Evolutionary conservation across 2,888 invertebrate genomes (phyloP).

Genomic region (Amblyjoppa proteus): DNA sequence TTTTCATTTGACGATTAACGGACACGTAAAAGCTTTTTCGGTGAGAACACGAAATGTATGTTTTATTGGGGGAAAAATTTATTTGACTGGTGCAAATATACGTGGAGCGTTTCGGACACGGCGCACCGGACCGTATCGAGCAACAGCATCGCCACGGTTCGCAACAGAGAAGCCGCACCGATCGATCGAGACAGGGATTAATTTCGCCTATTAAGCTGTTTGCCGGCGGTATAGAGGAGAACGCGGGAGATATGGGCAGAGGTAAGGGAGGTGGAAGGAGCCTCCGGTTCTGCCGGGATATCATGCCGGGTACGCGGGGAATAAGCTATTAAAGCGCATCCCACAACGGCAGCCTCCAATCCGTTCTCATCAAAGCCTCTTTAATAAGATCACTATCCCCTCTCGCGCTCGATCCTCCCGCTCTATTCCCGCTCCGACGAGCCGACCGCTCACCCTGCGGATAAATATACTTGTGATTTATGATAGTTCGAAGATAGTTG

Average conservation of each 20-base stretch:
- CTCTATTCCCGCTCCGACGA: background rate
- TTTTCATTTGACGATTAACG: background rate
- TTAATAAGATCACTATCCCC: conserved; percentile 56
- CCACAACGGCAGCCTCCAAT: conserved; percentile 58
- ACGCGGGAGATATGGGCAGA: conserved; percentile 8
- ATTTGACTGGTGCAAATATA: background rate
- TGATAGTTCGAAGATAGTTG: conserved; percentile 57
- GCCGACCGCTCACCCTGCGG: conserved; percentile 38
- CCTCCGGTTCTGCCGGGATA: conserved; percentile 33
- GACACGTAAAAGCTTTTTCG: conserved; percentile 7
- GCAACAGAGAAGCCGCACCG: conserved; percentile 38
- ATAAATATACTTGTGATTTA: conserved; percentile 60
- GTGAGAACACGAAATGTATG: background rate
- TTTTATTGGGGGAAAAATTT: background rate
- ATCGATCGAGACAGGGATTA: conserved; percentile 66
- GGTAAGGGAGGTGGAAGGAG: conserved; percentile 22
- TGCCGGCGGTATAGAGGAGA: conserved; percentile 30
- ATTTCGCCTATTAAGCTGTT: conserved; percentile 66
- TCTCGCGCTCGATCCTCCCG: background rate
- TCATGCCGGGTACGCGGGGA: conserved; percentile 41
- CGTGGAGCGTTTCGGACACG: background rate
- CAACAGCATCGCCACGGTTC: conserved; percentile 1
- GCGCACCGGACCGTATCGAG: background rate
- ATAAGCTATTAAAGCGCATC: conserved; percentile 64
- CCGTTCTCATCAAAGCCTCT: conserved; percentile 63